phyloP scores from a whole-genome alignment of 2,113 vertebrate genomes.

The Reinhardtius hippoglossoides region DNA sequence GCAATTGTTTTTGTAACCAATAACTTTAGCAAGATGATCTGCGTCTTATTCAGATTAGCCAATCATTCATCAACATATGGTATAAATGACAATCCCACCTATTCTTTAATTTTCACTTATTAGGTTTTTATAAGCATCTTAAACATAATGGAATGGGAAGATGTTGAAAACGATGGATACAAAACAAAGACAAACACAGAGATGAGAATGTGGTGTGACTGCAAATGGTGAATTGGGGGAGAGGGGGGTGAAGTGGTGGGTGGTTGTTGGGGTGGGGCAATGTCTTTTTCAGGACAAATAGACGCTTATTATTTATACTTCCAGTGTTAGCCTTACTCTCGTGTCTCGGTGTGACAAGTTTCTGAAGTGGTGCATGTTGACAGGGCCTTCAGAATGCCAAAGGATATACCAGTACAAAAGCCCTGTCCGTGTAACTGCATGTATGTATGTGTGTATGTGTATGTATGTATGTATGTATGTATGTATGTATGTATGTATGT shows the following conservation, averaged over 20 bases:
- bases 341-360: slow-evolving; percentile 59
- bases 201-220: slow-evolving; percentile 80
- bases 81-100: background rate
- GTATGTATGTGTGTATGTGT: background rate
- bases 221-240: slow-evolving; percentile 68
- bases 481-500: background rate
- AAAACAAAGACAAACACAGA: slow-evolving; percentile 79
- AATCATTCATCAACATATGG: background rate
- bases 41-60: too few species aligned
- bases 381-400: slow-evolving; percentile 47
- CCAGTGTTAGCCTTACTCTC: slow-evolving; percentile 91
- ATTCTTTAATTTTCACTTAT: background rate
- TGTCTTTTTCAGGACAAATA: slow-evolving; percentile 84
- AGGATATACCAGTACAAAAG: slow-evolving; percentile 43
- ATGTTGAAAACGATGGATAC: slow-evolving; percentile 41
- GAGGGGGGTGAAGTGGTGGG: slow-evolving; percentile 63
- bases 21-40: background rate
- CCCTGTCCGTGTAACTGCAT: slow-evolving; percentile 23
- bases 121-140: slow-evolving; percentile 7
- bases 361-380: slow-evolving; percentile 68
- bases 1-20: background rate
- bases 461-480: background rate
- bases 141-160: slow-evolving; percentile 28
- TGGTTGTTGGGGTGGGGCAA: slow-evolving; percentile 15
- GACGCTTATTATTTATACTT: slow-evolving; percentile 91